Percentiles rank a stretch among this genome's conserved stretches.
Conservation (phyloP, 2,113 vertebrate species). For the Sialia sialis region DNA sequence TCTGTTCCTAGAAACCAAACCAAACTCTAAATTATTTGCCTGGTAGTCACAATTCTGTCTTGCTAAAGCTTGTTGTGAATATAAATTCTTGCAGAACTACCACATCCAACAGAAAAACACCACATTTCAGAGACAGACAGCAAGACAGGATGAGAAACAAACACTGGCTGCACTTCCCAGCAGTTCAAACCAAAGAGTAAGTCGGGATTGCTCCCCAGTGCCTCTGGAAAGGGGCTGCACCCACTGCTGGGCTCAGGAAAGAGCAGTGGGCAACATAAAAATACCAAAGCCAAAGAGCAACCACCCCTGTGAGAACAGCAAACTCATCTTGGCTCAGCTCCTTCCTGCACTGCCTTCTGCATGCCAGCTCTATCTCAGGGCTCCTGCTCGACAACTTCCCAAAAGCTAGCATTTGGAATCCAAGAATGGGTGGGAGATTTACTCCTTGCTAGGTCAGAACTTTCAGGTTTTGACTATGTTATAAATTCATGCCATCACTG, state of each 20-base stretch:
- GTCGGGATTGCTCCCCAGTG: not conserved
- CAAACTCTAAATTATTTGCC: not conserved
- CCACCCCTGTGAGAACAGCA: not conserved
- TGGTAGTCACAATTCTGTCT: not conserved
- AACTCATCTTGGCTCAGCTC: not conserved
- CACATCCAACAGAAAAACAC: not conserved
- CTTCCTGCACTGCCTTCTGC: not conserved
- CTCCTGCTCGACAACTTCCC: not conserved
- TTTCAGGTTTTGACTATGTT: not conserved
- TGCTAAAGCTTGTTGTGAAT: not conserved
- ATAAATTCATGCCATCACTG: not conserved
- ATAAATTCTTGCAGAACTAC: not conserved
- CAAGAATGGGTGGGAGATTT: not conserved
- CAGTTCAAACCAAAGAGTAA: not conserved
- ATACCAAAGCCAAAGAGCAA: not conserved
- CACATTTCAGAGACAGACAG: not conserved
- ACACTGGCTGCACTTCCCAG: not conserved
- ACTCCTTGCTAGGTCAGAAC: not conserved
- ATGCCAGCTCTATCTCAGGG: not conserved
- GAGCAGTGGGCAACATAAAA: rapidly evolving
- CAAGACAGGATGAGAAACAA: not conserved
- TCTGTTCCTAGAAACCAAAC: slow-evolving; percentile 17
- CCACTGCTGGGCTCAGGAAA: not conserved
- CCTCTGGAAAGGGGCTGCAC: not conserved
- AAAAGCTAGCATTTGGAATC: not conserved